Percentiles rank a stretch among this genome's conserved stretches.
Evolutionary conservation across 2,888 invertebrate genomes (phyloP).

Genomic region (Torymus aiolomorphi): DNA sequence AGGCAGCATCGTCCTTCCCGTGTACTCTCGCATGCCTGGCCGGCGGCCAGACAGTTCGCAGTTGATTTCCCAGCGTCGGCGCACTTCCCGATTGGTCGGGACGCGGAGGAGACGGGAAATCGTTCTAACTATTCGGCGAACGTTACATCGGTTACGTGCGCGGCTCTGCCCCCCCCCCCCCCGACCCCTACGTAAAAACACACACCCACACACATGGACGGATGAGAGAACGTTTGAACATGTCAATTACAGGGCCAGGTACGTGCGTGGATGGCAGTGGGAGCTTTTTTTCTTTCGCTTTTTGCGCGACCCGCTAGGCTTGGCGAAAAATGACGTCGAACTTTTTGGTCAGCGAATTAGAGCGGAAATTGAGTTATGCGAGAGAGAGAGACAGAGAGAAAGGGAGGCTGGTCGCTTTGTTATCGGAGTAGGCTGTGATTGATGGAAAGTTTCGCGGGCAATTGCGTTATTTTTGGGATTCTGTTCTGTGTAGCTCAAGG

Average conservation of each 20-base stretch:
- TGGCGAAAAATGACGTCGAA: too few species aligned
- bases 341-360: too few species aligned
- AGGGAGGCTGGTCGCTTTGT: too few species aligned
- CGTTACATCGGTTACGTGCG: conserved; percentile 27
- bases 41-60: conserved; percentile 57
- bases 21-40: conserved; percentile 54
- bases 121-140: conserved; percentile 57
- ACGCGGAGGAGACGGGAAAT: conserved; percentile 52
- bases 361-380: too few species aligned
- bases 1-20: not conserved
- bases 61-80: conserved; percentile 50
- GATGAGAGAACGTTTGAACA: conserved; percentile 24
- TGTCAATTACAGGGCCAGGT: conserved; percentile 36
- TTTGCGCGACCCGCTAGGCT: too few species aligned
- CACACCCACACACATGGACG: not conserved
- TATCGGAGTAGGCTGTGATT: too few species aligned
- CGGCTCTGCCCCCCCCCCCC: too few species aligned
- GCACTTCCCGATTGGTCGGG: conserved; percentile 44
- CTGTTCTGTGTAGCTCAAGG: too few species aligned
- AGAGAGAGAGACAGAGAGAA: too few species aligned
- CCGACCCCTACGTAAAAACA: conserved; percentile 9
- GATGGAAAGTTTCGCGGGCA: too few species aligned
- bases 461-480: too few species aligned
- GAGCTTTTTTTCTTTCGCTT: too few species aligned
- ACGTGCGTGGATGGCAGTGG: not conserved